A percentile compares a stretch with the other conserved stretches of the same genome.
Conservation (phyloP, 2,888 invertebrate genomes). For the Limnephilus auricula region DNA sequence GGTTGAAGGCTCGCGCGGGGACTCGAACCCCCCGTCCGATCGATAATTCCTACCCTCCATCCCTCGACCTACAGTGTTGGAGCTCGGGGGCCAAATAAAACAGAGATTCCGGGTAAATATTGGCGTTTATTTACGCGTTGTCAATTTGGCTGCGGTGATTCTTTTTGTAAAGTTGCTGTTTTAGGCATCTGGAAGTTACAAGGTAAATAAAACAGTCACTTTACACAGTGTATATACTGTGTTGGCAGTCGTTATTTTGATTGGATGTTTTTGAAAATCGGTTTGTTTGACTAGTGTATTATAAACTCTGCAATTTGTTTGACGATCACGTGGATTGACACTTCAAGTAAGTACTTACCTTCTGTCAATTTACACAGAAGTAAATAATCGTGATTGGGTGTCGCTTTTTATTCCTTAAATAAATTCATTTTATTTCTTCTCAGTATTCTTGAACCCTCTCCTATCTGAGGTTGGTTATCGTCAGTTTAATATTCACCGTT, state of each 20-base stretch:
- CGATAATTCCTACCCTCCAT: neutral
- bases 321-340: neutral
- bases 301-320: neutral
- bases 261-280: neutral
- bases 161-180: neutral
- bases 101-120: neutral
- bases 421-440: no score
- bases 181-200: neutral
- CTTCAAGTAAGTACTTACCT: no score
- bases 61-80: neutral
- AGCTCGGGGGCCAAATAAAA: neutral
- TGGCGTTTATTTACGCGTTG: neutral
- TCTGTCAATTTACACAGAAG: no score
- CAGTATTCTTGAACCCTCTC: neutral
- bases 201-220: neutral
- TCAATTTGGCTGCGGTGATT: neutral
- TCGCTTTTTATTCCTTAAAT: no score
- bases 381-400: no score
- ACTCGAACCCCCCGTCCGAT: neutral
- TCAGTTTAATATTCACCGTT: no score
- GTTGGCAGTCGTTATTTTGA: neutral
- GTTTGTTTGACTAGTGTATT: neutral
- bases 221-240: neutral
- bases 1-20: neutral
- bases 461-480: neutral